Conservation (phyloP, 2,113 vertebrate genomes). For the Australoheros scitulus region DNA sequence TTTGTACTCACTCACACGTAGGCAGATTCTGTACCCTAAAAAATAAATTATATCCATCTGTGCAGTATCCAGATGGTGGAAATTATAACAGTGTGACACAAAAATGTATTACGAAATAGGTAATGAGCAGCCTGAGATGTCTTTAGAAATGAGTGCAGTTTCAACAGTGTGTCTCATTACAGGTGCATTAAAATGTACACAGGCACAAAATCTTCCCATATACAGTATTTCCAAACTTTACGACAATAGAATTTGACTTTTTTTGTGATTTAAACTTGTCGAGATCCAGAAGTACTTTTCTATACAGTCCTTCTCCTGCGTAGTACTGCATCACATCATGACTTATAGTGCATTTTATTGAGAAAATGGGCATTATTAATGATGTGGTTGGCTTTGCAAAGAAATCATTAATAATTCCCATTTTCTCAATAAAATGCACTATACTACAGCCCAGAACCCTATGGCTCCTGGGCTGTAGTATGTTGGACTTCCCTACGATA, state of each 20-base stretch:
- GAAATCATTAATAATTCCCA: too few relatives aligned
- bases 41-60: background rate
- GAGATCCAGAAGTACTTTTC: background rate
- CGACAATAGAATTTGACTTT: background rate
- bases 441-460: too few relatives aligned
- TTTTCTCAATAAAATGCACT: too few relatives aligned
- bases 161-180: too few relatives aligned
- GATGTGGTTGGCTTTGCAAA: too few relatives aligned
- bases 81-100: background rate
- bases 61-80: background rate
- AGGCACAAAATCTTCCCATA: background rate
- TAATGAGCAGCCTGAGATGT: too few relatives aligned
- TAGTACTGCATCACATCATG: background rate
- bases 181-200: background rate
- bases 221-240: background rate
- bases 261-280: background rate
- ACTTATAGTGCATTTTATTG: too few relatives aligned
- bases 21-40: background rate
- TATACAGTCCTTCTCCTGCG: background rate
- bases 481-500: background rate
- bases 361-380: too few relatives aligned
- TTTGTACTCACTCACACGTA: background rate
- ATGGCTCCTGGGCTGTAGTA: too few relatives aligned
- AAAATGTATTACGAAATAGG: too few relatives aligned
- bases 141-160: too few relatives aligned